These are phyloP conservation scores for Dendrolimus pini DNA, from an alignment of 2,888 invertebrate genomes.

Conservation along the genomic window DNA sequence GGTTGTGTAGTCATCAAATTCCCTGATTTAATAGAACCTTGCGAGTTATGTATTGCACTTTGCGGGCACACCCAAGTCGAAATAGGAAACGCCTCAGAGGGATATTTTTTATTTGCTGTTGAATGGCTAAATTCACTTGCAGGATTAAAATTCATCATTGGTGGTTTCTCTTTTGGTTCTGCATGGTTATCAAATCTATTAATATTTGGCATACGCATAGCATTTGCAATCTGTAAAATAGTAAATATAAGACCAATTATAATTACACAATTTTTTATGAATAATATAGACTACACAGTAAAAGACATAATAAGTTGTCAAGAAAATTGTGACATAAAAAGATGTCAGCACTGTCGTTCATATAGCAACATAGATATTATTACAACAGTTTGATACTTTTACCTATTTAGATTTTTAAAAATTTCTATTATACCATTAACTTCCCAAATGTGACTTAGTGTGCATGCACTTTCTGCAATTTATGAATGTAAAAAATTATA, in stretches of 20 bases:
- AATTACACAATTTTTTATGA: no score
- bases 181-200: slow-evolving; percentile 24
- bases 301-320: no score
- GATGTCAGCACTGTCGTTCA: no score
- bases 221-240: slow-evolving; percentile 41
- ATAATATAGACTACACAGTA: no score
- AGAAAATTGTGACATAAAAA: no score
- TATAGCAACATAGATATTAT: no score
- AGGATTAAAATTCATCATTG: slow-evolving; percentile 11
- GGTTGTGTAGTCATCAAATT: background rate
- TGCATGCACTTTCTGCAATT: no score
- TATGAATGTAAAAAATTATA: no score
- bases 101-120: background rate
- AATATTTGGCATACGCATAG: slow-evolving; percentile 22
- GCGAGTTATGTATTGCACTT: background rate
- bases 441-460: no score
- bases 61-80: background rate
- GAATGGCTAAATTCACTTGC: background rate
- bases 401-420: no score
- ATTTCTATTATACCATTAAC: no score
- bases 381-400: no score
- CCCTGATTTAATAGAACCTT: background rate
- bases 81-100: background rate
- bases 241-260: background rate
- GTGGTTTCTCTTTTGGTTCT: slow-evolving; percentile 42